Conservation (phyloP, 2,797 vertebrate genomes). For the Argentina silus region DNA sequence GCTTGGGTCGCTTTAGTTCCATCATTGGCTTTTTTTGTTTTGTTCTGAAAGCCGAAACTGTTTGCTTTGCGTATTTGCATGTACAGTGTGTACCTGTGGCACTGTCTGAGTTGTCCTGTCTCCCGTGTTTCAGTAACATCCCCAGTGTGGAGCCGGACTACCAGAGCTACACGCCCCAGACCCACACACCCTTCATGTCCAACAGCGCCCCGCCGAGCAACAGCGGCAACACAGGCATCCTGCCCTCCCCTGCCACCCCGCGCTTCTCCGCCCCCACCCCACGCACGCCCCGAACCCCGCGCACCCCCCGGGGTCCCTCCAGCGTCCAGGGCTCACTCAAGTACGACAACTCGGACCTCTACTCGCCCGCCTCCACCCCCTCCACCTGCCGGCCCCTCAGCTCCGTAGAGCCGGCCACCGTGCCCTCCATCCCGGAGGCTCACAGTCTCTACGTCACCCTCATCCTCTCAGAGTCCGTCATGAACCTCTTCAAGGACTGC, state of each 20-base stretch:
- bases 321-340: conserved; percentile 97
- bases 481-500: conserved; percentile 99
- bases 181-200: conserved; percentile 92
- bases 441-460: conserved; percentile 99
- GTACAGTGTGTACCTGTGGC: background rate
- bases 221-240: conserved; percentile 85
- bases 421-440: conserved; percentile 95
- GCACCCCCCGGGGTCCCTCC: conserved; percentile 96
- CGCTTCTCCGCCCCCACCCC: conserved; percentile 95
- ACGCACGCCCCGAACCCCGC: conserved; percentile 93
- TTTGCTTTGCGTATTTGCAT: background rate
- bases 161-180: conserved; percentile 95
- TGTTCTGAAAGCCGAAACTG: no score
- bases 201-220: conserved; percentile 97
- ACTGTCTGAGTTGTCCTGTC: conserved; percentile 2
- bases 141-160: conserved; percentile 96
- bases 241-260: conserved; percentile 96
- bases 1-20: background rate
- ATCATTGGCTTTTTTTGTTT: no score
- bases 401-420: conserved; percentile 96
- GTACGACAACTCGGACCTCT: conserved; percentile 96
- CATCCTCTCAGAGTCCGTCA: conserved; percentile 96
- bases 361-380: conserved; percentile 96
- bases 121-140: conserved; percentile 66
- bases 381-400: conserved; percentile 96